Conservation (phyloP, 2,888 invertebrate species). For the Keiferia lycopersicella region DNA sequence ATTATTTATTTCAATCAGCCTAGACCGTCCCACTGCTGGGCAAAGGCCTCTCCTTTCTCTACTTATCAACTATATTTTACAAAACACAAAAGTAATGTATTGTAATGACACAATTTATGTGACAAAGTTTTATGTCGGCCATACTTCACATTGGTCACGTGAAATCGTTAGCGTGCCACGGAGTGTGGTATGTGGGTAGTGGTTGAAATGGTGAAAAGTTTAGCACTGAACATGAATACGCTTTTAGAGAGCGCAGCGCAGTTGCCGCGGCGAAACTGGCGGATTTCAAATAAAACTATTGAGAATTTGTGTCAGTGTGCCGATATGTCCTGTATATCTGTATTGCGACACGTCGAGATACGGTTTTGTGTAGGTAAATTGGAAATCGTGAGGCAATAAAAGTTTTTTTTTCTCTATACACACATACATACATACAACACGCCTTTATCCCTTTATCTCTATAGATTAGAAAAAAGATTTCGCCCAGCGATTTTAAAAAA, state of each 20-base stretch:
- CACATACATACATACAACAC: too few relatives aligned
- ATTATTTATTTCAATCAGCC: too few relatives aligned
- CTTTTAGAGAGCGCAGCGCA: conserved; percentile 54
- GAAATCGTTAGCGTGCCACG: conserved; percentile 30
- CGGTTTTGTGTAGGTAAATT: background rate
- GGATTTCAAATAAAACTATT: conserved; percentile 19
- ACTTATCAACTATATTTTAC: background rate
- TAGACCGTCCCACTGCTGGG: too few relatives aligned
- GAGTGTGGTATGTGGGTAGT: conserved; percentile 13
- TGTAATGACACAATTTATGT: conserved; percentile 1
- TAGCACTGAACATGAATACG: conserved; percentile 61
- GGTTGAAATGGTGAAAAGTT: conserved; percentile 57
- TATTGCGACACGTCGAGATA: conserved; percentile 4
- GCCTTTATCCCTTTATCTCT: too few relatives aligned
- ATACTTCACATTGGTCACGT: conserved; percentile 30
- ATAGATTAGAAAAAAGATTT: too few relatives aligned
- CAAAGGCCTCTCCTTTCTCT: too few relatives aligned
- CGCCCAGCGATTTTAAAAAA: too few relatives aligned
- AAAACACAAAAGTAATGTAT: background rate
- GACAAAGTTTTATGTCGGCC: background rate
- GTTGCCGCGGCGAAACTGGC: conserved; percentile 7
- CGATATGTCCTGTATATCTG: background rate
- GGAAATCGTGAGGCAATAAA: background rate
- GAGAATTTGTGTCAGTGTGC: conserved; percentile 19
- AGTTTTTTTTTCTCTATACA: too few relatives aligned